Percentiles rank a stretch among this genome's conserved stretches.
Evolutionary conservation across 2,797 vertebrate genomes (phyloP).

Genomic region (Champsocephalus gunnari): DNA sequence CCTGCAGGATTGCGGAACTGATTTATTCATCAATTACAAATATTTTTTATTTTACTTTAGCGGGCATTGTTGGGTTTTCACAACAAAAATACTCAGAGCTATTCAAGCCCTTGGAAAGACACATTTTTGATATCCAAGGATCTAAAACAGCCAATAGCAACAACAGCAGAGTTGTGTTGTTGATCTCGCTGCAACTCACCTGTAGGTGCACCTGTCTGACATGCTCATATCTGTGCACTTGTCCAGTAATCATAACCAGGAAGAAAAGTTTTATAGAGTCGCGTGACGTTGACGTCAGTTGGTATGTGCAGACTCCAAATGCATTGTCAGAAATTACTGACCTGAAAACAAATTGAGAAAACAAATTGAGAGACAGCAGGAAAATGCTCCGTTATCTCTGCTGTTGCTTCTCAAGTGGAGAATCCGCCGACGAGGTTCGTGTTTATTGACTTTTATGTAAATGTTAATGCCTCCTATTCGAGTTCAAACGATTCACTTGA

Average conservation of each 20-base stretch:
- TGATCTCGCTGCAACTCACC: constrained; percentile 20
- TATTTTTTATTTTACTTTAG: no score
- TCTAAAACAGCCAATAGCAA: neutral
- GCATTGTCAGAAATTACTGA: constrained; percentile 66
- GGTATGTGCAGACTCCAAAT: constrained; percentile 57
- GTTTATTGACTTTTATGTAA: neutral
- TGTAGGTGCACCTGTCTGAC: constrained; percentile 40
- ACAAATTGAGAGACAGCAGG: constrained; percentile 28
- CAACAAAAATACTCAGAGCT: rapidly evolving
- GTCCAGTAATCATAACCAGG: constrained; percentile 41
- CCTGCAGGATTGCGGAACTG: neutral
- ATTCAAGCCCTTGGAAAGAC: rapidly evolving
- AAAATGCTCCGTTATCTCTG: constrained; percentile 73
- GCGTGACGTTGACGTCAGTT: constrained; percentile 76
- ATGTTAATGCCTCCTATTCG: neutral
- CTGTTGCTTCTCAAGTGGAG: constrained; percentile 59
- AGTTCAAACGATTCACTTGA: constrained; percentile 3
- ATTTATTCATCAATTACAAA: neutral
- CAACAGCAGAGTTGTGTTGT: neutral
- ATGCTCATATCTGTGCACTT: neutral
- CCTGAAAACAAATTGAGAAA: constrained; percentile 60
- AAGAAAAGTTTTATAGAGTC: constrained; percentile 45
- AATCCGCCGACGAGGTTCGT: constrained; percentile 71
- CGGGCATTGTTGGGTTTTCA: no score
- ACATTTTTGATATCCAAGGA: rapidly evolving